Evolutionary conservation across 2,113 vertebrate genomes (phyloP), one percentile per base, ranked within the genome.

Genomic region (Heterotilapia buettikoferi): DNA sequence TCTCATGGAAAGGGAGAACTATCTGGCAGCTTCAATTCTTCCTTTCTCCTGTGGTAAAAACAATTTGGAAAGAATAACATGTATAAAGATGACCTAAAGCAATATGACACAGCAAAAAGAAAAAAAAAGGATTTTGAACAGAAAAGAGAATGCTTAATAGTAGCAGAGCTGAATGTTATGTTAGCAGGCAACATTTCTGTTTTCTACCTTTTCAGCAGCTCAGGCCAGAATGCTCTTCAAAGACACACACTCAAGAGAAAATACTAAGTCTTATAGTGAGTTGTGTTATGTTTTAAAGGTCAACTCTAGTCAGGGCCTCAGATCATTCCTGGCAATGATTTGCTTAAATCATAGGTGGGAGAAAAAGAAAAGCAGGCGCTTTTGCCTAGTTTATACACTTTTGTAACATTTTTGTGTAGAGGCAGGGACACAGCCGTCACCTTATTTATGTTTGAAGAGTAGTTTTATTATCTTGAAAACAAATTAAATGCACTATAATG

Each of bases 161-260:
- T 2, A 33, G 54, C 50, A 66, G 18, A 85, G 88, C 86, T 66
- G 82, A 80, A 78, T 83, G 92, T 53, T 92, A 94, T 83, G 92
- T 53, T 92, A 94, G 93, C 91, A 84, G 85, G 45, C 54, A 52
- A 86, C 92, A 88, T 90, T 82, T 90, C 83, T 89, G 81, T 68
- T 45, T 84, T 88, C 53, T 36, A 73, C 68, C 14, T 6, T 86
- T 82, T 53, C 63, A 92, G 78, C 83, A 18, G 71, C 84, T 53
- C 85, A 91, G 84, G 86, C 87, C 76, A 87, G 50, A 73, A 82
- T 61, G 71, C 50, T 86, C 85, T 86, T 89, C n/a, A 83, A 81
- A 87, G 84, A 94, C 59, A 86, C 59, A 71, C 26, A 13, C 79
- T 84, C 50, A 56, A 81, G 79, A 50, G 24, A 89, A 86, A 90